Percentiles rank a stretch among this genome's conserved stretches.
These are phyloP conservation scores for Hyalella azteca DNA, from an alignment of 2,888 invertebrate species.

Conservation along the genomic window DNA sequence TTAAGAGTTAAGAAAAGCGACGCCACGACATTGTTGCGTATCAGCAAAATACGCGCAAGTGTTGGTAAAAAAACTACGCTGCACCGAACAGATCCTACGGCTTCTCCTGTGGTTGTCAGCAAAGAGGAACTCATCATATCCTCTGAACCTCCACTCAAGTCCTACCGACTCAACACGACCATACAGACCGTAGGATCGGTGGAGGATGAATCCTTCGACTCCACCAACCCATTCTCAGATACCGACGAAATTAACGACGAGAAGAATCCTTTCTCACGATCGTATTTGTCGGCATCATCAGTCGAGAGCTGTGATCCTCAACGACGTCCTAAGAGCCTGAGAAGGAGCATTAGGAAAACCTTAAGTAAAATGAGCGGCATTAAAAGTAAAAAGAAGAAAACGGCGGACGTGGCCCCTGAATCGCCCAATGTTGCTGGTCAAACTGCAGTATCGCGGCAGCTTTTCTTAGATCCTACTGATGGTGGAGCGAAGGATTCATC, in stretches of 20 bases:
- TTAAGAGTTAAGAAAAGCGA: slow-evolving; percentile 10
- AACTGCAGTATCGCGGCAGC: background rate
- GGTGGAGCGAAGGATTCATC: too few relatives aligned
- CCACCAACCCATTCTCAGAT: background rate
- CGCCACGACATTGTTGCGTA: background rate
- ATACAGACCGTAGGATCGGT: background rate
- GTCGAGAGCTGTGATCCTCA: background rate
- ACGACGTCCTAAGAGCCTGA: background rate
- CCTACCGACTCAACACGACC: background rate
- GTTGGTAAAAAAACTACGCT: background rate
- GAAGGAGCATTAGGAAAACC: slow-evolving; percentile 3
- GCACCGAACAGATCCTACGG: background rate
- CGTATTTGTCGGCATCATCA: background rate
- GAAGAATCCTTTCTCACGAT: background rate
- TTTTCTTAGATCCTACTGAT: background rate
- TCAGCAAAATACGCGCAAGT: background rate
- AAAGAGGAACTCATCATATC: background rate
- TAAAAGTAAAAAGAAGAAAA: background rate
- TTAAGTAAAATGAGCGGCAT: background rate
- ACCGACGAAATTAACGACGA: background rate
- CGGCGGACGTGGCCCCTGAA: background rate
- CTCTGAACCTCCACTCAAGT: background rate
- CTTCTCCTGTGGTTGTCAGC: background rate
- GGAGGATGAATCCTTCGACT: background rate
- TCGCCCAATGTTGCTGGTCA: background rate